phyloP scores from a whole-genome alignment of 2,888 invertebrate genomes.

The Metellina segmentata region DNA sequence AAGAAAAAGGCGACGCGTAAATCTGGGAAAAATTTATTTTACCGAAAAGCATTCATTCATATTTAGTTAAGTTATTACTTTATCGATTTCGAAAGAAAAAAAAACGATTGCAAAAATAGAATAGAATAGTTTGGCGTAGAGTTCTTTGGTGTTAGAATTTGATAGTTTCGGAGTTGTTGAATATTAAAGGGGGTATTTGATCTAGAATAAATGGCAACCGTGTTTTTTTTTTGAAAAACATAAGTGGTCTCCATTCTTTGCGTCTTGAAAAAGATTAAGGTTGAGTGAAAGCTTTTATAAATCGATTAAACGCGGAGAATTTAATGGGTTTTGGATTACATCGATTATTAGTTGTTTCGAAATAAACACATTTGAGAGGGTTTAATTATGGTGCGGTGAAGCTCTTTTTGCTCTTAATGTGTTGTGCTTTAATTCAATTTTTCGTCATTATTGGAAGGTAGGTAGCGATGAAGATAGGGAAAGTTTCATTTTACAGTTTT shows the following conservation, averaged over 20 bases:
- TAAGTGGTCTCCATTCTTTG: constrained; percentile 2
- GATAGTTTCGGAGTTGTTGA: constrained; percentile 52
- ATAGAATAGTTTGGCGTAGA: constrained; percentile 17
- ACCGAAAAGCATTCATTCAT: constrained; percentile 27
- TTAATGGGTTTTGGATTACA: constrained; percentile 69
- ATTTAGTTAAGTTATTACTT: constrained; percentile 58
- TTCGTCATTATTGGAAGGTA: constrained; percentile 36
- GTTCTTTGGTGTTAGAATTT: constrained; percentile 42
- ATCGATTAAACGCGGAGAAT: constrained; percentile 49
- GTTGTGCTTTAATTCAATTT: constrained; percentile 37
- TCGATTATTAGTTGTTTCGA: constrained; percentile 54
- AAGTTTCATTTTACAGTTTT: background rate
- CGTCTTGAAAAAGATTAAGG: constrained; percentile 45
- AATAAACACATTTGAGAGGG: constrained; percentile 35
- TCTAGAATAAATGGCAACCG: constrained; percentile 25
- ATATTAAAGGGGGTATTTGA: constrained; percentile 49
- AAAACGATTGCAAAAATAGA: background rate
- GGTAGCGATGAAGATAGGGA: background rate
- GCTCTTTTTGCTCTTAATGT: constrained; percentile 16
- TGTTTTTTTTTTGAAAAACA: background rate
- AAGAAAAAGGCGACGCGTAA: constrained; percentile 13
- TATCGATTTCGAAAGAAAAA: constrained; percentile 32
- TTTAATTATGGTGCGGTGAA: constrained; percentile 41
- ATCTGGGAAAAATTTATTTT: constrained; percentile 47
- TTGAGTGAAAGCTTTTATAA: constrained; percentile 60